Evolutionary conservation across 2,113 vertebrate genomes (phyloP), one percentile per base, ranked within the genome.

Genomic region (Columba livia): DNA sequence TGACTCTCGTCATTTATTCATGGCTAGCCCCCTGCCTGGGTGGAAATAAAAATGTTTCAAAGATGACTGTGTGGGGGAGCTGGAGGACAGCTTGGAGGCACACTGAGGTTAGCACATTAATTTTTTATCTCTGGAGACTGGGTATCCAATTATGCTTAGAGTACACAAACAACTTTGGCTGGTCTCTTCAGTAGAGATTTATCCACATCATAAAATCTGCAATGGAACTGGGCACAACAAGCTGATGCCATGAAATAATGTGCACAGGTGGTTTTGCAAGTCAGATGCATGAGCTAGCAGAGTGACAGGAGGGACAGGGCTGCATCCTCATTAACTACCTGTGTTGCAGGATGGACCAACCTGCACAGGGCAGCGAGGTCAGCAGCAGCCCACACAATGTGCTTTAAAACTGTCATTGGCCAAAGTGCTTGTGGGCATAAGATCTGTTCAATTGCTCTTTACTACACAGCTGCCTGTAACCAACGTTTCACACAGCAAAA

Each of bases 1-100:
- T 95, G 90, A 91, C 88, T 97, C 95, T 96, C 69, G 86, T 97
- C 95, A 97, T 96, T 97, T 97, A 96, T 97, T 95, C 95, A 96
- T 97, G 94, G 91, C 89, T 90, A 95, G 89, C 89, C 91, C 95
- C 94, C 96, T 96, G 96, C 96, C 89, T 97, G 88, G 91, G 86
- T 97, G 36, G 93, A 97, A 97, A 97, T 97, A 97, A 97, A 97
- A 94, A 89, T 94, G 88, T 96, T 97, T 96, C 96, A 95, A 86
- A 96, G 92, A 92, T 81, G 81, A 86, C 88, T 95, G 91, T 96
- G 93, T 85, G 80, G 92, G 89, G 86, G 90, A 97, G 93, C 96
- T 89, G 80, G 84, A 94, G 88, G 91, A 94, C 82, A 96, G 93
- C 95, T 96, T 97, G 90, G 90, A 97, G 94, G 94, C 95, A 91